Percentiles rank a stretch among this genome's conserved stretches.
phyloP scores from a whole-genome alignment of 2,888 invertebrate species.

The Brachyptera putata region DNA sequence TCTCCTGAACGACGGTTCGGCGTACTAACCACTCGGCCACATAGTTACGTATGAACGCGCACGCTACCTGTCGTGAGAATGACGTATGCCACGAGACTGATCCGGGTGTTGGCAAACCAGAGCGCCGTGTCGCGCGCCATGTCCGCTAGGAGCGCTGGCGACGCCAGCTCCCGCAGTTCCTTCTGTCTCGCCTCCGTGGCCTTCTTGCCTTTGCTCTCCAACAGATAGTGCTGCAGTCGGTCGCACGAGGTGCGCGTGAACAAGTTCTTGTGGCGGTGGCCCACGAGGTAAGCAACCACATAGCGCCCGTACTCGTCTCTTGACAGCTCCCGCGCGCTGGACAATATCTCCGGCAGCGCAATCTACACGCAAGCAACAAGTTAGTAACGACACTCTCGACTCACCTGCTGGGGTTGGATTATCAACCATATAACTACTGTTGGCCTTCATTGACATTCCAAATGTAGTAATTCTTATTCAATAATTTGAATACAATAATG shows the following conservation, averaged over 20 bases:
- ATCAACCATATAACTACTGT: too few relatives aligned
- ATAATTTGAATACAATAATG: too few relatives aligned
- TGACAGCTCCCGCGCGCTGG: conserved; percentile 63
- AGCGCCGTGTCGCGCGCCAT: conserved; percentile 56
- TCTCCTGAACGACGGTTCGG: too few relatives aligned
- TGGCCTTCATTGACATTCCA: too few relatives aligned
- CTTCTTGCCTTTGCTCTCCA: conserved; percentile 56
- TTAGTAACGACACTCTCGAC: too few relatives aligned
- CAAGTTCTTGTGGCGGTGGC: conserved; percentile 71
- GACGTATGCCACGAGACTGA: conserved; percentile 64
- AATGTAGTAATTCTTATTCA: too few relatives aligned
- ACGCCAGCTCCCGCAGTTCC: conserved; percentile 66
- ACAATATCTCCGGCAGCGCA: conserved; percentile 64
- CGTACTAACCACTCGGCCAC: too few relatives aligned
- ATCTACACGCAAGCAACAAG: conserved; percentile 32
- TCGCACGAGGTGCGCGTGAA: conserved; percentile 81
- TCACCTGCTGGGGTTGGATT: too few relatives aligned
- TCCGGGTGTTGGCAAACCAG: conserved; percentile 65
- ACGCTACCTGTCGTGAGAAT: conserved; percentile 65
- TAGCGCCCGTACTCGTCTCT: conserved; percentile 77
- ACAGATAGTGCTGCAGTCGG: conserved; percentile 43
- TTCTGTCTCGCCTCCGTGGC: conserved; percentile 59
- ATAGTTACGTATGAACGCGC: too few relatives aligned
- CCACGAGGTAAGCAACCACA: conserved; percentile 82
- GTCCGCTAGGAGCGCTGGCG: conserved; percentile 53